Percentiles rank a stretch among this genome's conserved stretches.
phyloP scores from a whole-genome alignment of 2,888 invertebrate genomes.

The Pomacea canaliculata region DNA sequence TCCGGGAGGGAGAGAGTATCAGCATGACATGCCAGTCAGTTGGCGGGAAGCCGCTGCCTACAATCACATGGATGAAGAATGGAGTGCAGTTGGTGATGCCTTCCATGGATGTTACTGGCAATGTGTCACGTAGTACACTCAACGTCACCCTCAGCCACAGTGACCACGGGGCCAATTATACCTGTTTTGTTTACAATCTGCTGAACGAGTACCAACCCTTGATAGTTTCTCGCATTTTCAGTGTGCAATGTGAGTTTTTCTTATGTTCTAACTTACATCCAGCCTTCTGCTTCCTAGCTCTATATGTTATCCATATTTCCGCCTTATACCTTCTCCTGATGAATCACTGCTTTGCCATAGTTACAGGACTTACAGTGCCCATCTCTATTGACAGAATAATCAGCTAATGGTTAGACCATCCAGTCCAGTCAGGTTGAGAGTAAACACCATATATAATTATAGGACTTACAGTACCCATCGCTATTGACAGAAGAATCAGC shows the following conservation, averaged over 20 bases:
- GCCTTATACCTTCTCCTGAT: too few relatives aligned
- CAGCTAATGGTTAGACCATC: too few relatives aligned
- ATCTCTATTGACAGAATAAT: too few relatives aligned
- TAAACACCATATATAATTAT: too few relatives aligned
- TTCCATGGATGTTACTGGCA: slow-evolving; percentile 23
- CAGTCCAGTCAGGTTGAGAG: too few relatives aligned
- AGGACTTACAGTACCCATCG: too few relatives aligned
- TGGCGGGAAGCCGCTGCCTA: slow-evolving; percentile 56
- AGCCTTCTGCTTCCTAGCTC: too few relatives aligned
- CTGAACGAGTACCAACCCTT: slow-evolving; percentile 48
- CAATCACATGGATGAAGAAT: slow-evolving; percentile 51
- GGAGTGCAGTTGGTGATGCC: slow-evolving; percentile 35
- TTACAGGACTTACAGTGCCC: too few relatives aligned
- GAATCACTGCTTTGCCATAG: too few relatives aligned
- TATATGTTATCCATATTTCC: too few relatives aligned
- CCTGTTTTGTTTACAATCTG: slow-evolving; percentile 52
- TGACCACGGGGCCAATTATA: slow-evolving; percentile 54
- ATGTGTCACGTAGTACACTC: slow-evolving; percentile 41
- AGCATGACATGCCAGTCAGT: slow-evolving; percentile 50
- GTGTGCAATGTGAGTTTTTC: slow-evolving; percentile 55
- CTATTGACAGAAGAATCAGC: too few relatives aligned
- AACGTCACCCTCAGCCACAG: slow-evolving; percentile 36
- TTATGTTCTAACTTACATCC: background rate
- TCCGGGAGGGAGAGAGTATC: slow-evolving; percentile 48
- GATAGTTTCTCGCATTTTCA: slow-evolving; percentile 35